Conservation (phyloP, 1,140 invertebrate species). For the Globodera ellingtonae region DNA sequence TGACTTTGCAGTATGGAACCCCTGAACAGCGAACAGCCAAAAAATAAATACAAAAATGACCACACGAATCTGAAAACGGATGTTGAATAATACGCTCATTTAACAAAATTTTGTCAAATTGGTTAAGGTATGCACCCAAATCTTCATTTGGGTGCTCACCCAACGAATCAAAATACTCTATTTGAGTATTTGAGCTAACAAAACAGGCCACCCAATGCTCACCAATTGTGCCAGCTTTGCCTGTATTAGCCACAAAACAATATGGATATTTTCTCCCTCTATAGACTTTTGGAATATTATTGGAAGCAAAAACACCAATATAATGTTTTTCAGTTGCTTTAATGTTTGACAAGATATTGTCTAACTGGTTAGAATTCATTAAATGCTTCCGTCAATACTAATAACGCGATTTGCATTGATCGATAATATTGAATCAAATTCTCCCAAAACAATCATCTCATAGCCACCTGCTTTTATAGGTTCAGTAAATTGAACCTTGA, state of each 20-base stretch:
- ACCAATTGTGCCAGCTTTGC: neutral
- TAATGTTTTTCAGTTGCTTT: slow-evolving; percentile 11
- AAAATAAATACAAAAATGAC: slow-evolving; percentile 27
- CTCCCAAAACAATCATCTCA: slow-evolving; percentile 33
- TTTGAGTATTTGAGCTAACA: neutral
- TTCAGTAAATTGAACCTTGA: slow-evolving; percentile 20
- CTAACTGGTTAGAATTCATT: slow-evolving; percentile 26
- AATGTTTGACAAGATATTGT: slow-evolving; percentile 9
- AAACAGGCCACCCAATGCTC: slow-evolving; percentile 23
- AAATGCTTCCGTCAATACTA: slow-evolving; percentile 30
- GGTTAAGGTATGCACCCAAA: neutral
- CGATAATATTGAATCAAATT: slow-evolving; percentile 35
- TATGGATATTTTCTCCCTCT: slow-evolving; percentile 3
- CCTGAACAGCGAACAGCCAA: neutral
- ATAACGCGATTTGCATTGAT: slow-evolving; percentile 34
- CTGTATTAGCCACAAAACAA: slow-evolving; percentile 26
- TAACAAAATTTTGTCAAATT: neutral
- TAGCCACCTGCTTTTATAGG: slow-evolving; percentile 12
- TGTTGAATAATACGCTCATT: slow-evolving; percentile 6
- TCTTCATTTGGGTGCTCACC: slow-evolving; percentile 7
- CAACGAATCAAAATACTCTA: slow-evolving; percentile 32
- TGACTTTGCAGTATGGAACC: neutral
- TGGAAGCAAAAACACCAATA: slow-evolving; percentile 22
- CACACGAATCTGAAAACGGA: slow-evolving; percentile 1
- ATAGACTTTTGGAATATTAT: slow-evolving; percentile 9